Evolutionary conservation across 1,140 invertebrate species (phyloP), one percentile per base, ranked within the genome.

Genomic region (Venturia canescens): DNA sequence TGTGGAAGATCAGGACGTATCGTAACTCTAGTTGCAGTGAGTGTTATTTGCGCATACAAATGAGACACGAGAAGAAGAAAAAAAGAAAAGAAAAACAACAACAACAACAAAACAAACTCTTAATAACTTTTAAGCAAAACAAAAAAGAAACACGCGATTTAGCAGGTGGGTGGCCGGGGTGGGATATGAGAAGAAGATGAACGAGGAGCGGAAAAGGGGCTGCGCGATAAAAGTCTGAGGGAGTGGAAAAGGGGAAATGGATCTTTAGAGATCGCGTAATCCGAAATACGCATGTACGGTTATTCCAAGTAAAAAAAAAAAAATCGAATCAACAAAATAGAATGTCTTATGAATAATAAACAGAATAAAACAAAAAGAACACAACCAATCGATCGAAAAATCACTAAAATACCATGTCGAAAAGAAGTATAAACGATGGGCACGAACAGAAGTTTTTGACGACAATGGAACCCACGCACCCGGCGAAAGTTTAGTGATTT

Each of bases 1-100:
- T 92, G 96, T 95, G 87, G 97, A 98, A 92, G 97, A 97, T 92
- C 97, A 98, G 93, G 96, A 97, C 93, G 96, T 97, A 92, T 97
- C 96, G 95, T 97, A 97, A 97, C 91, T 92, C 86, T 90, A 91
- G 88, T 88, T 90, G 88, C 88, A 91, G 90, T 92, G 91, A 91
- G 90, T 92, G 90, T 91, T 91, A 89, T 88, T 89, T 89, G 88
- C 89, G 91, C 87, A 92, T 91, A 89, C 86, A 89, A 91, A 90
- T 89, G 88, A 90, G 85, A 89, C 88, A 90, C 88, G 89, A 89
- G 87, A 89, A 53, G 50, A 87, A 83, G 38, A 78, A 85, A 88
- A n/a, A 57, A 57, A n/a, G 21, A 57, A 34, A 78, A 78, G 53
- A 50, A 74, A 78, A 78, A 29, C 50, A 67, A 78, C 69, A 83